Percentiles rank a stretch among this genome's conserved stretches.
Conservation (phyloP, 2,797 vertebrate genomes). For the Mycteria americana region DNA sequence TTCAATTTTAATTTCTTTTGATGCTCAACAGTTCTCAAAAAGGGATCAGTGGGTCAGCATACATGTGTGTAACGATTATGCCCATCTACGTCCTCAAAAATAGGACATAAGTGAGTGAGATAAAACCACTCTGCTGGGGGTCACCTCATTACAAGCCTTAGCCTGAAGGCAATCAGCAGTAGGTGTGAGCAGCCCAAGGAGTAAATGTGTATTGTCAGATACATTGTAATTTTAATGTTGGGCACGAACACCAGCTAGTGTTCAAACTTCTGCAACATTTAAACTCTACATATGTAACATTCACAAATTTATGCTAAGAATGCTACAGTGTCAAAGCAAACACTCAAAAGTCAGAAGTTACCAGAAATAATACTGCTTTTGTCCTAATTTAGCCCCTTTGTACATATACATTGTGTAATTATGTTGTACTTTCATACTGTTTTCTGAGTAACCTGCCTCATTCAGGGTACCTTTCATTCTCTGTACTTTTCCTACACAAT, state of each 20-base stretch:
- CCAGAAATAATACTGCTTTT: not conserved
- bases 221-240: not conserved
- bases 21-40: not conserved
- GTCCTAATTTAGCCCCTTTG: not conserved
- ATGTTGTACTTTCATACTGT: not conserved
- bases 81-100: not conserved
- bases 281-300: not conserved
- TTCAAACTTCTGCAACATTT: not conserved
- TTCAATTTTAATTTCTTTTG: not conserved
- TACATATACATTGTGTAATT: not conserved
- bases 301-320: not conserved
- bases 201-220: not conserved
- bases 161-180: not conserved
- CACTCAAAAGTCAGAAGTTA: not conserved
- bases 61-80: not conserved
- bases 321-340: not conserved
- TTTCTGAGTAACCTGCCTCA: not conserved
- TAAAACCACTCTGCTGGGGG: not conserved
- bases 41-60: not conserved
- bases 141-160: not conserved
- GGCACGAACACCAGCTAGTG: not conserved
- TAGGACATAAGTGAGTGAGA: not conserved
- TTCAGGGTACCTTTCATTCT: not conserved
- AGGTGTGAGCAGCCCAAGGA: not conserved
- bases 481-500: not conserved